A percentile compares a stretch with the other conserved stretches of the same genome.
phyloP scores from a whole-genome alignment of 2,113 vertebrate genomes.

The Phaetusa simplex region DNA sequence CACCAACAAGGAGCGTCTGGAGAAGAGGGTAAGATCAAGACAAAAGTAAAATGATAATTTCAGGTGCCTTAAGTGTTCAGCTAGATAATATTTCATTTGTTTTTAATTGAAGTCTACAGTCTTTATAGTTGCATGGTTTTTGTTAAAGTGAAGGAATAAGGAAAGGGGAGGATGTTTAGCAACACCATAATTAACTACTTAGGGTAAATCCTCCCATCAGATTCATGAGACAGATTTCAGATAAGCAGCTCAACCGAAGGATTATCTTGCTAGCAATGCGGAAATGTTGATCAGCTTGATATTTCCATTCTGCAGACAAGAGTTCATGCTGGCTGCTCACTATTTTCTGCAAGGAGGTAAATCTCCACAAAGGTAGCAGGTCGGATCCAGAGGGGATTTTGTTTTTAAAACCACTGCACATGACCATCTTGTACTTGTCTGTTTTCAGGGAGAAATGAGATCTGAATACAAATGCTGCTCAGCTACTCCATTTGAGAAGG shows the following conservation, averaged over 20 bases:
- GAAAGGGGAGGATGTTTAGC: constrained; percentile 29
- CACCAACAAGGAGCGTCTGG: not conserved
- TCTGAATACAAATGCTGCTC: not conserved
- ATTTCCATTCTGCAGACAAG: constrained; percentile 49
- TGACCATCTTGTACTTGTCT: not conserved
- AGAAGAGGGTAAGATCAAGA: not conserved
- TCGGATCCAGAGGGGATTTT: not conserved
- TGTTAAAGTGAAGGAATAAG: constrained; percentile 21
- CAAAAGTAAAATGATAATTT: not conserved
- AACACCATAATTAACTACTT: constrained; percentile 60
- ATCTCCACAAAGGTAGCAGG: not conserved
- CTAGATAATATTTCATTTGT: not conserved
- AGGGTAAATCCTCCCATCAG: constrained; percentile 56
- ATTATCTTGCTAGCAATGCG: constrained; percentile 60
- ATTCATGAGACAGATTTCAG: constrained; percentile 62
- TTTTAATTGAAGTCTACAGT: not conserved
- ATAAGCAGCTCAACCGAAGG: constrained; percentile 66
- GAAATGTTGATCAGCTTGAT: constrained; percentile 62
- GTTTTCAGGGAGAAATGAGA: constrained; percentile 4
- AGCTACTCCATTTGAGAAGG: not conserved
- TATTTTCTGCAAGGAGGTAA: constrained; percentile 37
- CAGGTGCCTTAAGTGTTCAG: not conserved
- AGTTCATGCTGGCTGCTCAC: constrained; percentile 15
- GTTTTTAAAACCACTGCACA: not conserved
- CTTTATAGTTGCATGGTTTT: not conserved